Conservation (phyloP, 1,140 invertebrate genomes). For the Oncopeltus fasciatus region DNA sequence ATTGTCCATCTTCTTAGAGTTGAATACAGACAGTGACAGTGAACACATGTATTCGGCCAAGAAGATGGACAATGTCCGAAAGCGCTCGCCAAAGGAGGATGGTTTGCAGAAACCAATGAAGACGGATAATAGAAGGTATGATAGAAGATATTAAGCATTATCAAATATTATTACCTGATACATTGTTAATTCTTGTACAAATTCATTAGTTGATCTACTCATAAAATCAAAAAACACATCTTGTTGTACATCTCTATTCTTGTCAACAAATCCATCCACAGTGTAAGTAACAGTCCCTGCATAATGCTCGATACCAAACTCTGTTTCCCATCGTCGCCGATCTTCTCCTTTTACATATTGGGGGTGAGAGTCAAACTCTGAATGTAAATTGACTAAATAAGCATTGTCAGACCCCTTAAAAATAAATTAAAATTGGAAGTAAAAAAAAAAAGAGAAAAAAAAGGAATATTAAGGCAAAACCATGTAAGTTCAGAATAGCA, state of each 20-base stretch:
- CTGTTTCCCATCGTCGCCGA: slow-evolving; percentile 74
- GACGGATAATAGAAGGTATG: too few relatives aligned
- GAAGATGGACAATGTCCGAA: too few relatives aligned
- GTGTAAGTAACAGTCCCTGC: slow-evolving; percentile 87
- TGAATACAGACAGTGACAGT: too few relatives aligned
- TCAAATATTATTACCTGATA: too few relatives aligned
- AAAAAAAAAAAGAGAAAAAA: neutral
- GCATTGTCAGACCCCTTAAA: slow-evolving; percentile 65
- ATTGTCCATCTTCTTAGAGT: too few relatives aligned
- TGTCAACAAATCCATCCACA: slow-evolving; percentile 89
- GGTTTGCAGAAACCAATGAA: too few relatives aligned
- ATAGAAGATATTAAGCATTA: too few relatives aligned
- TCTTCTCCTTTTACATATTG: slow-evolving; percentile 79
- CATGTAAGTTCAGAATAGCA: neutral
- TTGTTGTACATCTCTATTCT: slow-evolving; percentile 89
- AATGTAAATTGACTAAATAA: slow-evolving; percentile 77
- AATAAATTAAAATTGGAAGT: slow-evolving; percentile 14
- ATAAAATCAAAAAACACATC: slow-evolving; percentile 90
- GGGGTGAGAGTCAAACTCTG: slow-evolving; percentile 72
- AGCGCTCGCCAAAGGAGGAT: too few relatives aligned
- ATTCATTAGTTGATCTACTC: slow-evolving; percentile 68
- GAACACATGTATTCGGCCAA: too few relatives aligned
- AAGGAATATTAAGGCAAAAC: neutral
- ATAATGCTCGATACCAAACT: slow-evolving; percentile 87
- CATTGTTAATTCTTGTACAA: slow-evolving; percentile 74